Evolutionary conservation across 2,888 invertebrate species (phyloP).

Genomic region (Drosophila trichaetosa): DNA sequence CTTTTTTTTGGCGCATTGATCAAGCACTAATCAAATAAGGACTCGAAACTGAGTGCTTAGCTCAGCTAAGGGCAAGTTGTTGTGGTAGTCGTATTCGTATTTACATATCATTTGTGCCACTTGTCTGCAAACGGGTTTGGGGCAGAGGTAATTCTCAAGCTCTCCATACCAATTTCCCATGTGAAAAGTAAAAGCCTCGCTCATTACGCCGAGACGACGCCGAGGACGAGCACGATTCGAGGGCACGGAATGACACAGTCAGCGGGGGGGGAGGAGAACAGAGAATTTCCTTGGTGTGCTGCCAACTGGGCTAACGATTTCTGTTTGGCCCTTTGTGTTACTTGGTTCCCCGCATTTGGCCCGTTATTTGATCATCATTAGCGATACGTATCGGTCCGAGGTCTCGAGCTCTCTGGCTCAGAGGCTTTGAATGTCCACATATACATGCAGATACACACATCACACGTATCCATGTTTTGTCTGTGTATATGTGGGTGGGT

Average conservation of each 20-base stretch:
- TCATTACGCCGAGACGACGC: constrained; percentile 66
- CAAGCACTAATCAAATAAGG: constrained; percentile 63
- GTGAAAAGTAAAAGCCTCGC: constrained; percentile 57
- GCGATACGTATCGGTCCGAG: constrained; percentile 72
- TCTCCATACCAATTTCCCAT: constrained; percentile 1
- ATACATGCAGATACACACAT: constrained; percentile 12
- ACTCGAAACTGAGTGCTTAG: constrained; percentile 27
- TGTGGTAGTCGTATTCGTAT: constrained; percentile 49
- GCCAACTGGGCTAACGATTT: constrained; percentile 80
- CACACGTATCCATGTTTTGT: neutral
- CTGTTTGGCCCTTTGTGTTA: constrained; percentile 52
- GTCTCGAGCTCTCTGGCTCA: constrained; percentile 40
- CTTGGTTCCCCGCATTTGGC: constrained; percentile 51
- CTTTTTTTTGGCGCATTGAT: constrained; percentile 63
- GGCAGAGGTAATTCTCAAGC: constrained; percentile 21
- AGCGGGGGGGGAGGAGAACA: constrained; percentile 10
- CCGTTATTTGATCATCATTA: constrained; percentile 80
- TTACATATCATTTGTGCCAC: constrained; percentile 71
- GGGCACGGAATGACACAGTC: constrained; percentile 62
- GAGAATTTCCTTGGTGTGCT: constrained; percentile 67
- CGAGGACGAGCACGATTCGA: constrained; percentile 18
- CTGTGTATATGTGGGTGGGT: constrained; percentile 33
- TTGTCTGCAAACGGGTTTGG: constrained; percentile 15
- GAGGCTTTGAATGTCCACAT: constrained; percentile 34
- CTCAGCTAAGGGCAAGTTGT: constrained; percentile 60